A percentile compares a stretch with the other conserved stretches of the same genome.
Conservation (phyloP, 23 tunicate genomes). For the Styela plicata region DNA sequence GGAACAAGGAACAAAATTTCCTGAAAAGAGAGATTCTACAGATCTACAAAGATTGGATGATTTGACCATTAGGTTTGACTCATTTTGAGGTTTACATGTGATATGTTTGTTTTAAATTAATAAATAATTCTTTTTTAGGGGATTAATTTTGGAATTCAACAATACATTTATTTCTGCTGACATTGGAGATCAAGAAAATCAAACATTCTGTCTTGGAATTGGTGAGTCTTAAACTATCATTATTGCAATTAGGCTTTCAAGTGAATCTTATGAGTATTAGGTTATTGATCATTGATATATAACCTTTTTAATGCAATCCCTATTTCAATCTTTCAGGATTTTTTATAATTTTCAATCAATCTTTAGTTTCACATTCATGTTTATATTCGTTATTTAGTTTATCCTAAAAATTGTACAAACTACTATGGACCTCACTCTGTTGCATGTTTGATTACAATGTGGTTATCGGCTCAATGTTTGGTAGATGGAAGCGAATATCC, state of each 20-base stretch:
- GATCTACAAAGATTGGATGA: background rate
- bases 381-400: background rate
- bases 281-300: too few species aligned
- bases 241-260: too few species aligned
- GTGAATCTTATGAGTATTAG: too few species aligned
- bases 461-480: slow-evolving; percentile 19
- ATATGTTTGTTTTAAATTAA: too few species aligned
- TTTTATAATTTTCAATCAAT: too few species aligned
- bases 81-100: too few species aligned
- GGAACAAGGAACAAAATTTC: slow-evolving; percentile 9
- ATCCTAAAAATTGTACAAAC: slow-evolving; percentile 12
- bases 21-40: background rate
- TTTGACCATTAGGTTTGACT: slow-evolving; percentile 2
- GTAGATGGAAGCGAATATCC: slow-evolving; percentile 15
- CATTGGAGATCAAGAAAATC: background rate
- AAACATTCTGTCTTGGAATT: slow-evolving; percentile 14
- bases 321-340: too few species aligned
- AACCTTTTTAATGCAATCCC: too few species aligned
- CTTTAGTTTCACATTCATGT: too few species aligned
- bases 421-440: slow-evolving; percentile 16
- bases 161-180: background rate
- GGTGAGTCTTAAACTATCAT: too few species aligned
- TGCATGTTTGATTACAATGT: slow-evolving; percentile 23
- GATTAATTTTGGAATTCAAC: background rate
- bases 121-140: background rate